Evolutionary conservation across 2,113 vertebrate species (phyloP).

Genomic region (Pterocles orientalis): DNA sequence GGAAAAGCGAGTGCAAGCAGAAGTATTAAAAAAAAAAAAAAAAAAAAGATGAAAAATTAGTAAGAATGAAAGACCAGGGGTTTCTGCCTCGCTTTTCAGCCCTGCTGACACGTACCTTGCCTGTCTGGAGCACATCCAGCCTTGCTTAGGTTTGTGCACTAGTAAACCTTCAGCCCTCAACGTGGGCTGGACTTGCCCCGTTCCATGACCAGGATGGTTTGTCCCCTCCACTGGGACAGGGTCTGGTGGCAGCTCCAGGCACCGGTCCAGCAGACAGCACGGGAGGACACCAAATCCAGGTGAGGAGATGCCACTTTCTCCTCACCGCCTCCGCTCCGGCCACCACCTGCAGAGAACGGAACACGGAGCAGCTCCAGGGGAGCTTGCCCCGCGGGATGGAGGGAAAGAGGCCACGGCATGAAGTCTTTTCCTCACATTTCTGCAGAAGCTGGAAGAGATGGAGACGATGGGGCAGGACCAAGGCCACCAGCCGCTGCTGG

Average conservation of each 20-base stretch:
- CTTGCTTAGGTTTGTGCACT: no score
- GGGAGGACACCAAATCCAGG: conserved; percentile 46
- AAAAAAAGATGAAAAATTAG: background rate
- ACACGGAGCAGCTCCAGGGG: no score
- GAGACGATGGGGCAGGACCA: fast-evolving
- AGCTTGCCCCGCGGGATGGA: fast-evolving
- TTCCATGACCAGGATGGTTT: no score
- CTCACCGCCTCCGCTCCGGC: background rate
- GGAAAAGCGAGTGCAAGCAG: background rate
- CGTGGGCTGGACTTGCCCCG: no score
- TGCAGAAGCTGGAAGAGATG: background rate
- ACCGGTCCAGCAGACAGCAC: conserved; percentile 26
- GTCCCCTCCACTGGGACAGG: background rate
- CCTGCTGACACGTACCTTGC: background rate
- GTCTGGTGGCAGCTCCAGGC: conserved; percentile 31
- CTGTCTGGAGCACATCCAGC: background rate
- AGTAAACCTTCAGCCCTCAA: no score
- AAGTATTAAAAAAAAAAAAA: no score
- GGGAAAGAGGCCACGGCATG: no score
- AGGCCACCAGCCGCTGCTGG: fast-evolving
- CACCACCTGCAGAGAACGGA: background rate
- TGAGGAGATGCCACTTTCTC: background rate
- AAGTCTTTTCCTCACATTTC: background rate
- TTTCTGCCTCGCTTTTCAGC: background rate
- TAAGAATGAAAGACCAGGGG: background rate